Base-by-base conservation (phyloP, 1,140 invertebrate species). In the Leucophenga varia region DNA sequence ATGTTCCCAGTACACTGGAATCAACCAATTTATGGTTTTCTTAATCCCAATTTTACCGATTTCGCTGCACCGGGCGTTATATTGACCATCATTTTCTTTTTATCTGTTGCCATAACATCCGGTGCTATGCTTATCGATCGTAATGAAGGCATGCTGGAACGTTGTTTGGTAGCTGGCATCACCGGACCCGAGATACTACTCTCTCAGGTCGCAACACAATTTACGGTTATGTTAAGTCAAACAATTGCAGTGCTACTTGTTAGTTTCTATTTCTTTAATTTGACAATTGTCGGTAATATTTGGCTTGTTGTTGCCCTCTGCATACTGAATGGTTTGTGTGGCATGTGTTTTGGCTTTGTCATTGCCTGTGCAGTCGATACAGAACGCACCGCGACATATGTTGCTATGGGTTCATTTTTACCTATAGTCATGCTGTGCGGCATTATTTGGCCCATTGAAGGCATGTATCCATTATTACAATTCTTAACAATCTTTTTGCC, bases 31-130 rank as follows among this genome's bases (percentile, higher is more conserved):
- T 97, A 94, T 74, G 94, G 93, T 14, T 80, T 84, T n/a, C 73
- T 78, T 35, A 79, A 88, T 49, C 90, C 92, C 1, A 91, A 90
- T 57, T 95, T 96, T 65, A 95, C 91, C 1, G 90, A 96, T 70
- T 97, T 97, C 69, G 93, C 94, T 57, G 93, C 93, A 3, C 93
- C 93, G 14, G 93, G 94, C 52, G 85, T 97, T 34, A 93, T 96
- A 57, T 76, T 96, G 52, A 94, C 92, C 25, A 95, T 97, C 36
- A 90, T 95, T 5, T 97, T 94, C 79, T 95, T 96, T 78, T 82
- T 96, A 70, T 92, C 94, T 1, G 90, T 95, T 2, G 93, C 93
- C 22, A 77, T 96, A 37, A 97, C 93, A 4, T 93, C 93, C 0
- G 88, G 92, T 1, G 85, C 91, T 0, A 88, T 97, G 82, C 84